A percentile compares a stretch with the other conserved stretches of the same genome.
phyloP scores from a whole-genome alignment of 2,888 invertebrate species.

The Andrena minutula region DNA sequence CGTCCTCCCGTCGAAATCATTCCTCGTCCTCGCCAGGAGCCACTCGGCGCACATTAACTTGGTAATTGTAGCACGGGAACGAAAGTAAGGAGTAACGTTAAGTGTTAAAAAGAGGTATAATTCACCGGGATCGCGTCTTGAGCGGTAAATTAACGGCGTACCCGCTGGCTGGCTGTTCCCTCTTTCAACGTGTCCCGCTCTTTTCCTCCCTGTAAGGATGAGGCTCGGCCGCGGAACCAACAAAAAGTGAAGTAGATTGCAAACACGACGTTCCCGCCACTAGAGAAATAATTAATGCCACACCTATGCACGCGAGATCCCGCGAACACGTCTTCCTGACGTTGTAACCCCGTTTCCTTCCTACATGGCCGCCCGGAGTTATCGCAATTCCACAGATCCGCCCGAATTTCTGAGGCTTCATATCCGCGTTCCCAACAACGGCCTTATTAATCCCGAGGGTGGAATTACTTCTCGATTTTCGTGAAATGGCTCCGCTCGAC shows the following conservation, averaged over 20 bases:
- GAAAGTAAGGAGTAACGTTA: slow-evolving; percentile 21
- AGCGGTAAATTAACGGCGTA: slow-evolving; percentile 26
- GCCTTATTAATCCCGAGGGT: slow-evolving; percentile 27
- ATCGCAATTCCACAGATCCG: slow-evolving; percentile 14
- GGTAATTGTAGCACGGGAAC: slow-evolving; percentile 2
- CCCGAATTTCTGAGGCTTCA: slow-evolving; percentile 26
- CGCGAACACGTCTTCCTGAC: slow-evolving; percentile 16
- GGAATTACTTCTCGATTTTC: slow-evolving; percentile 22
- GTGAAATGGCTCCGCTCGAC: slow-evolving; percentile 10
- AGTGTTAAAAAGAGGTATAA: slow-evolving; percentile 16
- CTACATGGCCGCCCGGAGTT: neutral
- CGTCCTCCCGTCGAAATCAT: neutral
- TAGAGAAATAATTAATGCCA: slow-evolving; percentile 73
- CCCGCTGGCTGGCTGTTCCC: slow-evolving; percentile 16
- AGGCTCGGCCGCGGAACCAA: slow-evolving; percentile 19
- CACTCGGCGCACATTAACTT: neutral
- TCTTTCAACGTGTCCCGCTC: slow-evolving; percentile 13
- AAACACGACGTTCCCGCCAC: slow-evolving; percentile 64
- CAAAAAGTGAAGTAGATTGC: slow-evolving; percentile 67
- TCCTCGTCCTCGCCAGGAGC: no score
- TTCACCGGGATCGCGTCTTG: neutral
- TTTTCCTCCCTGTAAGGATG: slow-evolving; percentile 28
- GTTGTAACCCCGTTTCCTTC: slow-evolving; percentile 26
- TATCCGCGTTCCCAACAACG: neutral
- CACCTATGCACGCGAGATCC: slow-evolving; percentile 41